These are phyloP conservation scores for Helleia helle DNA, from an alignment of 2,888 invertebrate species.

Conservation along the genomic window DNA sequence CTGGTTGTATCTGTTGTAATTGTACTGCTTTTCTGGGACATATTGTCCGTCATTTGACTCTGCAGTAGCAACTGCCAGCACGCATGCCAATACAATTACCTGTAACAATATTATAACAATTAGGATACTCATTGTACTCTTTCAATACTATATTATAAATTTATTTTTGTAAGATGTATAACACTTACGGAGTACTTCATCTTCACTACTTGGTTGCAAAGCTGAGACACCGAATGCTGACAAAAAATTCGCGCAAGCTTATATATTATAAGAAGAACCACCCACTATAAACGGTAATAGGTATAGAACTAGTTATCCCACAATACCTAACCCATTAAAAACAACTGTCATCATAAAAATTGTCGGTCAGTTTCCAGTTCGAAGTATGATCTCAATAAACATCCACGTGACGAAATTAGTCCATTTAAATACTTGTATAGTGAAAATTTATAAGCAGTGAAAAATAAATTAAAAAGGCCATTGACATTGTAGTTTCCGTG, in stretches of 20 bases:
- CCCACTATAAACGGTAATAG: slow-evolving; percentile 39
- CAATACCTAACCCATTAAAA: slow-evolving; percentile 6
- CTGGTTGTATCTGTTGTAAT: slow-evolving; percentile 17
- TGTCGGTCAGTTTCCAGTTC: slow-evolving; percentile 4
- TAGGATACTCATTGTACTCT: not conserved
- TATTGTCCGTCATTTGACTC: slow-evolving; percentile 25
- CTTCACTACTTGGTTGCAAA: slow-evolving; percentile 32
- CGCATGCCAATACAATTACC: slow-evolving; percentile 34
- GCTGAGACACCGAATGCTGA: slow-evolving; percentile 58
- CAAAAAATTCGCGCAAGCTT: slow-evolving; percentile 58
- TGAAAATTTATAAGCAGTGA: not conserved
- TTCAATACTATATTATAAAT: too few relatives aligned
- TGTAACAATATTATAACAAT: slow-evolving; percentile 12
- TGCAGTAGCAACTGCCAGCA: slow-evolving; percentile 44
- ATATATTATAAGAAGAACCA: slow-evolving; percentile 55
- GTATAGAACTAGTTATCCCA: slow-evolving; percentile 8
- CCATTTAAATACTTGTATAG: not conserved
- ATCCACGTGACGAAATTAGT: not conserved
- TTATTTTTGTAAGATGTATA: slow-evolving; percentile 4
- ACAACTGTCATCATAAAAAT: slow-evolving; percentile 5
- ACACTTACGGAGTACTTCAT: slow-evolving; percentile 58
- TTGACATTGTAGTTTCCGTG: not conserved
- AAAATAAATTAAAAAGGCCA: slow-evolving; percentile 3
- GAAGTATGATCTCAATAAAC: slow-evolving; percentile 5
- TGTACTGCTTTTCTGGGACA: slow-evolving; percentile 15